Evolutionary conservation across 92 coral and sea anemone genomes (phyloP).

Genomic region (Bergia sp.): DNA sequence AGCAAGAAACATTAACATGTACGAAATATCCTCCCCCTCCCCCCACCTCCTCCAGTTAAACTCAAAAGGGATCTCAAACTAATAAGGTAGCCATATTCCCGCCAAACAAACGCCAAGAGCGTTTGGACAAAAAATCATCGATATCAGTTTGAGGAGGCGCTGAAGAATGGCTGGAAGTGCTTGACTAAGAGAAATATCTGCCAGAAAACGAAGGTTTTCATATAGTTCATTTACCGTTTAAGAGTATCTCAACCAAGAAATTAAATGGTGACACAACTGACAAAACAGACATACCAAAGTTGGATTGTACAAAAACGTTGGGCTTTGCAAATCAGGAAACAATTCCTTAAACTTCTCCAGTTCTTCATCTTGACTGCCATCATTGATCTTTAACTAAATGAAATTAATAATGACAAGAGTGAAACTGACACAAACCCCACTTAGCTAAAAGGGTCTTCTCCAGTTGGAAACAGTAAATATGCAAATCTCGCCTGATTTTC

Average conservation of each 20-base stretch:
- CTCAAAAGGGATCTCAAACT: no score
- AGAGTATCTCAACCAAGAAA: not conserved
- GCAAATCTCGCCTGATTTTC: not conserved
- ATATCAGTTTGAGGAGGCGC: no score
- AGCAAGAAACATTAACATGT: no score
- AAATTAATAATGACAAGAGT: not conserved
- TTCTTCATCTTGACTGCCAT: not conserved
- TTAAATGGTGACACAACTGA: not conserved
- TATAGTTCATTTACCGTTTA: not conserved
- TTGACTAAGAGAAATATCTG: no score
- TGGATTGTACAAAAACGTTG: slow-evolving; percentile 56
- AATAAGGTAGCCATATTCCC: no score
- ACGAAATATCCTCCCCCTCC: no score
- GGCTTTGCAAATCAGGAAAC: slow-evolving; percentile 57
- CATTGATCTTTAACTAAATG: slow-evolving; percentile 5
- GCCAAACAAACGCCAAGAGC: no score
- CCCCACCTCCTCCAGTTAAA: no score
- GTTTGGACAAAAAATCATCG: no score
- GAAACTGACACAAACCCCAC: not conserved
- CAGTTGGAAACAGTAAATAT: not conserved
- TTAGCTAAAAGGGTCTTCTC: not conserved
- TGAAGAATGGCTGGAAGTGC: no score
- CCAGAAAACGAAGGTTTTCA: no score
- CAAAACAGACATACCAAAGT: slow-evolving; percentile 46
- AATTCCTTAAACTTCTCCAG: slow-evolving; percentile 9